Evolutionary conservation across 1,140 invertebrate genomes (phyloP).

Genomic region (Drosophila miranda): DNA sequence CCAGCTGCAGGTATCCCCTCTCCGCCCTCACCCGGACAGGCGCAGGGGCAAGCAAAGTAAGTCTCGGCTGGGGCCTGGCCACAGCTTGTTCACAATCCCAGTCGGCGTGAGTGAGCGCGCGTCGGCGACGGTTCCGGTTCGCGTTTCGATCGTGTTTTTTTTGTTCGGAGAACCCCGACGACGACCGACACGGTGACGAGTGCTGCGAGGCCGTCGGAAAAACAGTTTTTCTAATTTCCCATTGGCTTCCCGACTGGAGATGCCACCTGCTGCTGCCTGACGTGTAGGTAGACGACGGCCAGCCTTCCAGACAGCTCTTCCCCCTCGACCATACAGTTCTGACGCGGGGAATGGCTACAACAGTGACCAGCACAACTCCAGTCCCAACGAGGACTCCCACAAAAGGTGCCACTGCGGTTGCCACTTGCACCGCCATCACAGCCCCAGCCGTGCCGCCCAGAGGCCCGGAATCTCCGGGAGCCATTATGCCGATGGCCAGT

Average conservation of each 20-base stretch:
- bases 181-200: too few species aligned
- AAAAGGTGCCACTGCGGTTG: background rate
- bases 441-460: constrained; percentile 9
- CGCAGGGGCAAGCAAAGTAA: constrained; percentile 34
- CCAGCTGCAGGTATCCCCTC: constrained; percentile 17
- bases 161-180: background rate
- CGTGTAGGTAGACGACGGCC: too few species aligned
- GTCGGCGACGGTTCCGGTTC: constrained; percentile 14
- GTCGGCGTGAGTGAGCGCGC: constrained; percentile 71
- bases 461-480: constrained; percentile 17
- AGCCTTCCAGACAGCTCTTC: too few species aligned
- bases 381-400: constrained; percentile 33
- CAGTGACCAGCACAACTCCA: constrained; percentile 19
- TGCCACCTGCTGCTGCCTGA: too few species aligned
- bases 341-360: constrained; percentile 51
- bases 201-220: constrained; percentile 5
- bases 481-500: constrained; percentile 49
- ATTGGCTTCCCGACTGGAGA: background rate
- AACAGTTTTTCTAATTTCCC: background rate
- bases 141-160: background rate
- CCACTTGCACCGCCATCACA: background rate
- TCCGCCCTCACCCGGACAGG: background rate
- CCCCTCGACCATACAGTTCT: background rate
- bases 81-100: constrained; percentile 62
- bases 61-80: constrained; percentile 28